Conservation (phyloP, 2,113 vertebrate genomes). For the Apteryx mantelli region DNA sequence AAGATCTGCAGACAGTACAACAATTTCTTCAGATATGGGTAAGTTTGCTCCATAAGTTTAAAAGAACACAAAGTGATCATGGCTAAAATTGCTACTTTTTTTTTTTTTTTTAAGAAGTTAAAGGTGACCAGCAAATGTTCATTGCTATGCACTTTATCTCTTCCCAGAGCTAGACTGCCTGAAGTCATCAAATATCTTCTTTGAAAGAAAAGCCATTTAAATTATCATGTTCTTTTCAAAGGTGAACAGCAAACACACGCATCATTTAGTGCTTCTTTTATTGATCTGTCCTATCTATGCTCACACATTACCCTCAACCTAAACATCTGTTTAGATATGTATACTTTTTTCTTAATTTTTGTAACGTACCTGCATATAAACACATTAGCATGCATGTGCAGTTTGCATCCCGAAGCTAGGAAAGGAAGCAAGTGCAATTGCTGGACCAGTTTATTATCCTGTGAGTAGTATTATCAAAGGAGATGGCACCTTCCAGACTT, state of each 20-base stretch:
- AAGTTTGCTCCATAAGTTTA: slow-evolving; percentile 23
- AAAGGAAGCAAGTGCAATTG: background rate
- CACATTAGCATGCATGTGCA: background rate
- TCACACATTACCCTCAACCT: background rate
- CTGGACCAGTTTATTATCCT: background rate
- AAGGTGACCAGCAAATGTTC: background rate
- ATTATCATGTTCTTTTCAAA: background rate
- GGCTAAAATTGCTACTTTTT: background rate
- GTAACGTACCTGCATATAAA: background rate
- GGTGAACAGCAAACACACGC: background rate
- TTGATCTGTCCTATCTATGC: background rate
- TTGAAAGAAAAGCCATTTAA: background rate
- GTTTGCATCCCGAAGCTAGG: background rate
- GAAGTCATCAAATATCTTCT: background rate
- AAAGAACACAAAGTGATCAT: background rate
- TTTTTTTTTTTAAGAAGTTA: background rate
- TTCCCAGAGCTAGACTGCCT: background rate
- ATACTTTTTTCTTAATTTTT: background rate
- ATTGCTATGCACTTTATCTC: background rate
- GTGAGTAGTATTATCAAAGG: background rate
- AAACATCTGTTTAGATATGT: background rate
- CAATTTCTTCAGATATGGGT: slow-evolving; percentile 89
- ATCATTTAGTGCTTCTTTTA: background rate
- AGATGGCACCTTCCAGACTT: background rate
- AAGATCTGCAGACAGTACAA: slow-evolving; percentile 87